Evolutionary conservation across 2,888 invertebrate genomes (phyloP).

Genomic region (Tuta absoluta): DNA sequence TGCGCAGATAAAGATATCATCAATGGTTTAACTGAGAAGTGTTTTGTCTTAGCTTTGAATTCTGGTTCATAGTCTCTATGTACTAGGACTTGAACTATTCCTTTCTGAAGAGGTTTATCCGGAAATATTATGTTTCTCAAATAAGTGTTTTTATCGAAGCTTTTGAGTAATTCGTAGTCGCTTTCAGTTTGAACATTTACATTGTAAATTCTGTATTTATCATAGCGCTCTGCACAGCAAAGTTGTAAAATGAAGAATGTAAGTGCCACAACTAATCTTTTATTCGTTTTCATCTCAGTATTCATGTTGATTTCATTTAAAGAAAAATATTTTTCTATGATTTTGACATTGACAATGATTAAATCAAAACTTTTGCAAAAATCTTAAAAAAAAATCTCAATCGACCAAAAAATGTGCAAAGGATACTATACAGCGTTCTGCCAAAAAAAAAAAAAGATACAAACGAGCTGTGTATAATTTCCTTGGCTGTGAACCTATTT

Average conservation of each 20-base stretch:
- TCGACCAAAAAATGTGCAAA: too few species aligned
- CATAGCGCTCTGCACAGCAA: slow-evolving; percentile 49
- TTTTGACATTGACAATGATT: too few species aligned
- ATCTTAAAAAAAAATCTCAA: too few species aligned
- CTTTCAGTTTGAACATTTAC: slow-evolving; percentile 44
- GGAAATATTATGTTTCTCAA: slow-evolving; percentile 56
- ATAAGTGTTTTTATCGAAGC: slow-evolving; percentile 53
- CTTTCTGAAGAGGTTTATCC: slow-evolving; percentile 53
- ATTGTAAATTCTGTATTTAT: slow-evolving; percentile 50
- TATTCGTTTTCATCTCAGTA: too few species aligned
- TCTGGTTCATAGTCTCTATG: slow-evolving; percentile 46
- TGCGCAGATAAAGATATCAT: slow-evolving; percentile 50
- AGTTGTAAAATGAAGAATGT: slow-evolving; percentile 19
- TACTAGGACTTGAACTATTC: slow-evolving; percentile 57
- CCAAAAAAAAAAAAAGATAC: too few species aligned
- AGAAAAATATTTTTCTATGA: slow-evolving; percentile 20
- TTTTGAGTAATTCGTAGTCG: slow-evolving; percentile 60
- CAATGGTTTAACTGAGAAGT: slow-evolving; percentile 48
- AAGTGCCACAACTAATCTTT: background rate
- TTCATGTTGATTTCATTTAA: background rate
- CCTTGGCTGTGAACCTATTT: too few species aligned
- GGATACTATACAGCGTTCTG: too few species aligned
- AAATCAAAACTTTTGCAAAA: too few species aligned
- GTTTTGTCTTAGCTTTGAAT: slow-evolving; percentile 53
- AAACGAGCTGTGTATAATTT: too few species aligned